Evolutionary conservation across 2,113 vertebrate genomes (phyloP).

Genomic region (Pelecanus crispus): DNA sequence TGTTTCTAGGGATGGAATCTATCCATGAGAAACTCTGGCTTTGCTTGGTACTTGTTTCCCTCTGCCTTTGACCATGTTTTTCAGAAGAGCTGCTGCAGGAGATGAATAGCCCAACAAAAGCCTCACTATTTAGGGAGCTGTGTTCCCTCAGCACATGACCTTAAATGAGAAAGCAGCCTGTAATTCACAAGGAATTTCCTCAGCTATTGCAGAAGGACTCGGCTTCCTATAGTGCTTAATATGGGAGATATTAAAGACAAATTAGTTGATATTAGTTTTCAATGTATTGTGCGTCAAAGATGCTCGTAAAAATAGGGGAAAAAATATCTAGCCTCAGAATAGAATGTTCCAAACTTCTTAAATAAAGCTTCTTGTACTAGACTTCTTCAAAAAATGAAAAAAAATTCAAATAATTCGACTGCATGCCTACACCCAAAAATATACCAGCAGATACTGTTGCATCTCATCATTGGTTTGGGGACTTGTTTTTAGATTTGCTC

Average conservation of each 20-base stretch:
- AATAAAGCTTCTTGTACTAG: not conserved
- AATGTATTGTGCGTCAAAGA: not conserved
- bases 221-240: constrained; percentile 49
- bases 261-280: constrained; percentile 33
- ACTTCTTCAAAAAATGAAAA: not conserved
- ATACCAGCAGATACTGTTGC: not conserved
- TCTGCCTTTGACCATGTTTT: constrained; percentile 63
- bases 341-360: not conserved
- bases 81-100: constrained; percentile 59
- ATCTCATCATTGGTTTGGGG: not conserved
- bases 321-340: not conserved
- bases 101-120: constrained; percentile 66
- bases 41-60: constrained; percentile 52
- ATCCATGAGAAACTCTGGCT: constrained; percentile 62
- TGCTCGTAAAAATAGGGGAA: not conserved
- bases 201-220: constrained; percentile 1
- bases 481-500: not conserved
- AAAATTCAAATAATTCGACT: not conserved
- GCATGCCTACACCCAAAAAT: not conserved
- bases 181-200: constrained; percentile 66
- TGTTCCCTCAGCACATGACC: constrained; percentile 63
- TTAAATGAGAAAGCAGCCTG: constrained; percentile 66
- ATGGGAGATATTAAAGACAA: not conserved
- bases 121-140: constrained; percentile 58
- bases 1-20: constrained; percentile 58